Evolutionary conservation across 2,797 vertebrate species (phyloP).

Genomic region (Steatocranus sp.): DNA sequence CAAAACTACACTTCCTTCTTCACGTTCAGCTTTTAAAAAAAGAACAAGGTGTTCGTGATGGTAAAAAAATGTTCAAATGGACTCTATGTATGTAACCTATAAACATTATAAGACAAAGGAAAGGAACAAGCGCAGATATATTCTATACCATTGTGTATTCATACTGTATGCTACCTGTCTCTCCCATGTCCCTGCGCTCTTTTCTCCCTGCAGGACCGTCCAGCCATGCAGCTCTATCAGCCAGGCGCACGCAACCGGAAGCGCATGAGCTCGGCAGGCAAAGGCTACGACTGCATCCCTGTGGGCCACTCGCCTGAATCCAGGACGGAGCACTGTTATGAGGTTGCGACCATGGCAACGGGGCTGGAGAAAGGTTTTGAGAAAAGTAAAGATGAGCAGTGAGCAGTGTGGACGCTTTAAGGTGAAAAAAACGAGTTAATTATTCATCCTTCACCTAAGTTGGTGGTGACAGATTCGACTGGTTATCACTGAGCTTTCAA

Average conservation of each 20-base stretch:
- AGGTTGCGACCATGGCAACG: constrained; percentile 69
- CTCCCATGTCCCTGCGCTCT: constrained; percentile 52
- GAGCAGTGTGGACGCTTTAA: background rate
- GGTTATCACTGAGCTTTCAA: background rate
- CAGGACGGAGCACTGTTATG: constrained; percentile 74
- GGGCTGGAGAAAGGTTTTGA: constrained; percentile 81
- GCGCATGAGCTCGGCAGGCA: constrained; percentile 77
- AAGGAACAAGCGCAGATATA: background rate
- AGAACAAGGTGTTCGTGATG: background rate
- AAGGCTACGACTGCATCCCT: constrained; percentile 76
- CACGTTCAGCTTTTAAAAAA: background rate
- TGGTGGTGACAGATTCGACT: background rate
- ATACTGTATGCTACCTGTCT: constrained; percentile 29
- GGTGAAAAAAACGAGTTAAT: background rate
- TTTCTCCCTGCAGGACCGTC: constrained; percentile 81
- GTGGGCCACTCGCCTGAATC: constrained; percentile 72
- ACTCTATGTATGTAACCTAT: background rate
- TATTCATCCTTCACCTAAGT: background rate
- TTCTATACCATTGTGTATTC: background rate
- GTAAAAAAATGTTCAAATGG: background rate
- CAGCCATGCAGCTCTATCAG: constrained; percentile 93
- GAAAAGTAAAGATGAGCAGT: constrained; percentile 80
- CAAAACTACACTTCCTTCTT: background rate
- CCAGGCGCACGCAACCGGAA: constrained; percentile 86
- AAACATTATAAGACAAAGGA: background rate